Base-by-base conservation (phyloP, 2,797 vertebrate genomes). In the Rhynchotus rufescens region DNA sequence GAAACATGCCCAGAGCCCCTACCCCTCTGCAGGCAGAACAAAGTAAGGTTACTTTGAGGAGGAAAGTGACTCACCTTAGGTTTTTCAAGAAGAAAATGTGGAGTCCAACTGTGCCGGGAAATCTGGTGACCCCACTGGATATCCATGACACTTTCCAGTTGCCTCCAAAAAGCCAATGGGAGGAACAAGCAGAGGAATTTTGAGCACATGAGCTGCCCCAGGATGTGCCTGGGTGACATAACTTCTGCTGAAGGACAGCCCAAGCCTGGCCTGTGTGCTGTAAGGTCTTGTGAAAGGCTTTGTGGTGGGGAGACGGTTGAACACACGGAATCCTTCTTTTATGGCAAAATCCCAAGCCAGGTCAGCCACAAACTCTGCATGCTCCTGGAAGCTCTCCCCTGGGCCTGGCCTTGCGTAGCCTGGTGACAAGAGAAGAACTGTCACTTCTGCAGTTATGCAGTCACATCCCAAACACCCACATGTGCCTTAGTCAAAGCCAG, bases 281-380 rank as follows among this genome's bases (percentile, higher is more conserved):
- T 80, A 96, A 26, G 14, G 21, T 23, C 94, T 85, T 4, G 22
- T 7, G 0, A 69, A 91, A 12, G 92, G 79, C 64, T 84, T 94
- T 10, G 71, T 28, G 13, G 67, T 12, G 1, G 98, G 86, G 17
- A 95, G 94, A 47, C 81, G 87, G 80, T 98, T 98, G 91, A 98
- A 98, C 80, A 98, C 54, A 23, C 95, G 97, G 94, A 98, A 98
- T 34, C 98, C 98, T 96, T 98, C 98, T 78, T 98, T 98, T 32
- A 95, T 62, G 13, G 98, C 98, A 44, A 98, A 98, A 42, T 98
- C 98, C 98, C 98, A 98, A 1, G 97, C 98, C 86, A 98, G 87
- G 30, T 98, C 86, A 1, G 98, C 97, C 82, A 97, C 95, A 3
- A 95, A 89, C 62, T 97, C 97, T 4, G 82, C 26, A 7, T 98